phyloP scores from a whole-genome alignment of 2,113 vertebrate genomes.

The Cynoglossus semilaevis region DNA sequence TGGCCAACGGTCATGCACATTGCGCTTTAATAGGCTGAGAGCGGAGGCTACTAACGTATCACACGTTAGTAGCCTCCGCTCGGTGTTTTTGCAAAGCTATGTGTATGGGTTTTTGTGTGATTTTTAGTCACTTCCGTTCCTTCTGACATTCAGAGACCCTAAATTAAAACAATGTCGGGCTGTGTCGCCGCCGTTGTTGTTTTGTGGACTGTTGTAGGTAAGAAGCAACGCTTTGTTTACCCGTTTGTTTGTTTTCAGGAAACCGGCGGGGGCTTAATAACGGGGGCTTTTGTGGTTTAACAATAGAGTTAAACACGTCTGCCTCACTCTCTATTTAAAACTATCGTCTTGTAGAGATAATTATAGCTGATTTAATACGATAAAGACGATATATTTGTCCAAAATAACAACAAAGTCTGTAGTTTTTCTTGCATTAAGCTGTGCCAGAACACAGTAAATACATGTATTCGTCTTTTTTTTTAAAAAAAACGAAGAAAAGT shows the following conservation, averaged over 20 bases:
- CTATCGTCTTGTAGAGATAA: no score
- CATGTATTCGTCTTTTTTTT: no score
- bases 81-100: background rate
- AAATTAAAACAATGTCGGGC: slow-evolving; percentile 34
- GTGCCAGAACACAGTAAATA: no score
- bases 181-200: slow-evolving; percentile 32
- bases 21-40: slow-evolving; percentile 11
- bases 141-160: background rate
- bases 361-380: no score
- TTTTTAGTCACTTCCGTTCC: background rate
- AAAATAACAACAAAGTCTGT: no score
- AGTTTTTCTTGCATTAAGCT: no score
- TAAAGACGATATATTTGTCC: no score
- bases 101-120: background rate
- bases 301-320: background rate
- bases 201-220: slow-evolving; percentile 54
- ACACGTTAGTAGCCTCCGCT: no score
- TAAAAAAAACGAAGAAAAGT: no score
- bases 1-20: background rate
- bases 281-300: no score
- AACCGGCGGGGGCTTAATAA: no score
- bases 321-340: rapidly evolving
- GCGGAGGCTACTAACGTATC: rapidly evolving
- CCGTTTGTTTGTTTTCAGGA: background rate
- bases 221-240: background rate